Percentiles rank a stretch among this genome's conserved stretches.
phyloP scores from a whole-genome alignment of 2,888 invertebrate species.

The Acronicta aceris region DNA sequence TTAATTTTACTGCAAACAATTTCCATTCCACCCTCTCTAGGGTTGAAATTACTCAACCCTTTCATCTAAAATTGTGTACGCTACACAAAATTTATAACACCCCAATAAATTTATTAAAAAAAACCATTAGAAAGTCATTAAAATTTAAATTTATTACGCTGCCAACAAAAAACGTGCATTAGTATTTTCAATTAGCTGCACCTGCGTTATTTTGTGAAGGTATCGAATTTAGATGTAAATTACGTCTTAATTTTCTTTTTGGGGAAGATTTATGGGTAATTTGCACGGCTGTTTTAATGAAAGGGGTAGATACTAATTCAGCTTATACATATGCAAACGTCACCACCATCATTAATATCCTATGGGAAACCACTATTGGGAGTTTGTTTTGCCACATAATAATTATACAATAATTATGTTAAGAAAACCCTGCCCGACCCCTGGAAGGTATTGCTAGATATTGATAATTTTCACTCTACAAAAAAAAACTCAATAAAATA shows the following conservation, averaged over 20 bases:
- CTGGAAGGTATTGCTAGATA: too few species aligned
- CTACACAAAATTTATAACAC: conserved; percentile 51
- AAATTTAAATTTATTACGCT: conserved; percentile 69
- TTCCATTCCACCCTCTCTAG: conserved; percentile 38
- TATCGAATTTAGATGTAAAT: conserved; percentile 48
- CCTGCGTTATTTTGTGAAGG: conserved; percentile 57
- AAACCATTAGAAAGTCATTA: conserved; percentile 72
- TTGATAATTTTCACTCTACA: too few species aligned
- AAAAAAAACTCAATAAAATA: too few species aligned
- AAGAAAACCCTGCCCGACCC: too few species aligned
- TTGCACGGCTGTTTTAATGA: conserved; percentile 27
- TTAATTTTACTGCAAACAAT: conserved; percentile 49
- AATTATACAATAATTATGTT: too few species aligned
- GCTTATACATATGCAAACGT: too few species aligned
- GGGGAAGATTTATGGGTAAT: conserved; percentile 46
- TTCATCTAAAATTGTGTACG: conserved; percentile 45
- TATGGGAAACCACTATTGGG: too few species aligned
- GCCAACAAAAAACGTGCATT: conserved; percentile 62
- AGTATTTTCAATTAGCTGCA: conserved; percentile 61
- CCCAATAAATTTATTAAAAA: conserved; percentile 59
- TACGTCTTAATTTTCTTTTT: conserved; percentile 51
- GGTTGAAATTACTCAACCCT: conserved; percentile 44
- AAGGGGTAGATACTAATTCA: conserved; percentile 13
- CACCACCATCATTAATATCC: too few species aligned
- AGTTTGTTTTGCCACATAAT: too few species aligned